These are phyloP conservation scores for Setipinna tenuifilis DNA, from an alignment of 2,797 vertebrate species.

Conservation along the genomic window DNA sequence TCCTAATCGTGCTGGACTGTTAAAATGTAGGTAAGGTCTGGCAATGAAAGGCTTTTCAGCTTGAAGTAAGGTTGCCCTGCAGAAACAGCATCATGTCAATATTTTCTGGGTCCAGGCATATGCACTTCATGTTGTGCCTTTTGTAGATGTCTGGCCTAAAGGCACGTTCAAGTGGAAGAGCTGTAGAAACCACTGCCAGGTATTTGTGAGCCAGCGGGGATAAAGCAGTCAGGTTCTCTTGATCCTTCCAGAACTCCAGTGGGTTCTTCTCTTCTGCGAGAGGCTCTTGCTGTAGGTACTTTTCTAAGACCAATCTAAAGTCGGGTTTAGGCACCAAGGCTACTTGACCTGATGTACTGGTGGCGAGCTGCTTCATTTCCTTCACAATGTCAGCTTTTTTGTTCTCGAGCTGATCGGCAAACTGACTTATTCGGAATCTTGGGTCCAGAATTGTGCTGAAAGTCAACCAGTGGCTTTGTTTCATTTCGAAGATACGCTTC, in stretches of 20 bases:
- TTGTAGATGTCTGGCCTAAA: constrained; percentile 26
- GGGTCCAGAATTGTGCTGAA: constrained; percentile 47
- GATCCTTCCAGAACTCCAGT: constrained; percentile 46
- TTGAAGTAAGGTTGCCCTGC: constrained; percentile 28
- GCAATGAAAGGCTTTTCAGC: background rate
- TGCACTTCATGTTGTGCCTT: constrained; percentile 30
- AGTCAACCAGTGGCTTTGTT: background rate
- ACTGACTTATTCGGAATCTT: constrained; percentile 28
- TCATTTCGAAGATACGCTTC: constrained; percentile 28
- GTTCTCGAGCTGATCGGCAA: background rate
- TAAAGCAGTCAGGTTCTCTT: constrained; percentile 27
- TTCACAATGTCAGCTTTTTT: background rate
- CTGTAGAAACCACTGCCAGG: constrained; percentile 50
- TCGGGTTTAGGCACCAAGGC: background rate
- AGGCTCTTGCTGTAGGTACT: constrained; percentile 24
- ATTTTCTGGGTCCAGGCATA: constrained; percentile 33
- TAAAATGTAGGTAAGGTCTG: too few relatives aligned
- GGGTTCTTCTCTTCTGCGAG: background rate
- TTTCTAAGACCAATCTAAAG: background rate
- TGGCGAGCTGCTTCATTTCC: background rate
- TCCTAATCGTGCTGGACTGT: too few relatives aligned
- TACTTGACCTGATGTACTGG: background rate
- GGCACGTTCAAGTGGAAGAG: constrained; percentile 37
- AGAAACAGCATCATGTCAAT: constrained; percentile 53
- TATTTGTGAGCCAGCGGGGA: constrained; percentile 41